A percentile compares a stretch with the other conserved stretches of the same genome.
phyloP scores from a whole-genome alignment of 2,797 vertebrate species.

The Dermochelys coriacea region DNA sequence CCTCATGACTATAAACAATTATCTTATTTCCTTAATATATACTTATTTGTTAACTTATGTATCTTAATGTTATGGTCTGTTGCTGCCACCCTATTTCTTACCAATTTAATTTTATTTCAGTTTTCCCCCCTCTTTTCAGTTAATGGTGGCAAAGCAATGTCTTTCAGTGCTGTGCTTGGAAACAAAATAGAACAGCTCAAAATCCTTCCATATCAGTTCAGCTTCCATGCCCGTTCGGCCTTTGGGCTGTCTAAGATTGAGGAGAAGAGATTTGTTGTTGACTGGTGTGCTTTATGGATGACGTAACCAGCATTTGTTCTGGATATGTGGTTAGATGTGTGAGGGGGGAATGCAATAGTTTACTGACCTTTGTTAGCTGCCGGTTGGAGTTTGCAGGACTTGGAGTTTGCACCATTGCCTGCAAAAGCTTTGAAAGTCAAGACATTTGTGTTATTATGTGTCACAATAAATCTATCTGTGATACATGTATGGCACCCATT shows the following conservation, averaged over 20 bases:
- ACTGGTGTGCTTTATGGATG: conserved; percentile 16
- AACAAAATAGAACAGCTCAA: too few species aligned
- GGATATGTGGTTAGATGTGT: conserved; percentile 2
- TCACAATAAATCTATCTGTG: background rate
- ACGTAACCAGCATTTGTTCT: background rate
- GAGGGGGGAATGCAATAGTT: background rate
- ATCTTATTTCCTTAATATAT: too few species aligned
- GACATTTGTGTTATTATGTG: background rate
- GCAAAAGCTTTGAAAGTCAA: background rate
- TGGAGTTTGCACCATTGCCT: background rate
- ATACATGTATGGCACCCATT: background rate
- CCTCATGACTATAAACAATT: too few species aligned
- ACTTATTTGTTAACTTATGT: too few species aligned
- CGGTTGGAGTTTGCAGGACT: background rate
- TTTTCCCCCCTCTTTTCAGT: too few species aligned
- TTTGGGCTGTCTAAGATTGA: conserved; percentile 53
- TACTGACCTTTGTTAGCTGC: background rate
- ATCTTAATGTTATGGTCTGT: background rate
- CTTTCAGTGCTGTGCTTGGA: too few species aligned
- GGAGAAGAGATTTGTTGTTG: conserved; percentile 56
- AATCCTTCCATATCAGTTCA: background rate
- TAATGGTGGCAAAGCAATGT: too few species aligned
- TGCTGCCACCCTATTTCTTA: background rate
- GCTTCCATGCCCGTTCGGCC: conserved; percentile 68
- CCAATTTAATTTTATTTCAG: background rate